Conservation (phyloP, 2,797 vertebrate genomes). For the Anableps anableps region DNA sequence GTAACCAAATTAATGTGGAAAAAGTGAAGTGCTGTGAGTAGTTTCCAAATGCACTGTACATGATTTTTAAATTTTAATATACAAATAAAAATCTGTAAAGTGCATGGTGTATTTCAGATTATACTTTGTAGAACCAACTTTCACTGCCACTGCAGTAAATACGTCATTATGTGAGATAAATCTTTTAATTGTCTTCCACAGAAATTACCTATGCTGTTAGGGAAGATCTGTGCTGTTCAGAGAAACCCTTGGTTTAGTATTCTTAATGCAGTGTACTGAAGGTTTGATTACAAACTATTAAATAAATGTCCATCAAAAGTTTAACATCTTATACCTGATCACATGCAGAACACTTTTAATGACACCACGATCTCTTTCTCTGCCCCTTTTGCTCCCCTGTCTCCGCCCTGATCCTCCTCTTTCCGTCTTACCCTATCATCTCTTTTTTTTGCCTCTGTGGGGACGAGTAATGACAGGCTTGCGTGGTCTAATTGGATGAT, state of each 20-base stretch:
- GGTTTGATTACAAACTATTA: slow-evolving; percentile 59
- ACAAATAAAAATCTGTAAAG: no score
- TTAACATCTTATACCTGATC: slow-evolving; percentile 48
- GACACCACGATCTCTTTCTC: slow-evolving; percentile 52
- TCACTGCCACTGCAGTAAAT: no score
- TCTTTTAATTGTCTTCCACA: background rate
- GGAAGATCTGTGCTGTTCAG: slow-evolving; percentile 20
- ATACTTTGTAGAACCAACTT: no score
- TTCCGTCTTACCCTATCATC: slow-evolving; percentile 39
- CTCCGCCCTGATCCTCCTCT: slow-evolving; percentile 36
- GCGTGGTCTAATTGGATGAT: slow-evolving; percentile 70
- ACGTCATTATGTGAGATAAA: background rate
- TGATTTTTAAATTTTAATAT: no score
- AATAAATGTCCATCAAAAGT: slow-evolving; percentile 57
- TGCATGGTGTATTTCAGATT: no score
- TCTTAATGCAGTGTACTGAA: slow-evolving; percentile 31
- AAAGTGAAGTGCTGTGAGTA: no score
- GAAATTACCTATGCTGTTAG: background rate
- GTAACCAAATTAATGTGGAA: no score
- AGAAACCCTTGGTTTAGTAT: slow-evolving; percentile 55
- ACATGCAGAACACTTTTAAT: slow-evolving; percentile 59
- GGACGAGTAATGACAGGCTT: slow-evolving; percentile 61
- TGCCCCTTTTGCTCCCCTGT: slow-evolving; percentile 28
- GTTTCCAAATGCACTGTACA: no score
- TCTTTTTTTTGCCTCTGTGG: slow-evolving; percentile 47